Evolutionary conservation across 2,797 vertebrate genomes (phyloP).

Genomic region (Chromis chromis): DNA sequence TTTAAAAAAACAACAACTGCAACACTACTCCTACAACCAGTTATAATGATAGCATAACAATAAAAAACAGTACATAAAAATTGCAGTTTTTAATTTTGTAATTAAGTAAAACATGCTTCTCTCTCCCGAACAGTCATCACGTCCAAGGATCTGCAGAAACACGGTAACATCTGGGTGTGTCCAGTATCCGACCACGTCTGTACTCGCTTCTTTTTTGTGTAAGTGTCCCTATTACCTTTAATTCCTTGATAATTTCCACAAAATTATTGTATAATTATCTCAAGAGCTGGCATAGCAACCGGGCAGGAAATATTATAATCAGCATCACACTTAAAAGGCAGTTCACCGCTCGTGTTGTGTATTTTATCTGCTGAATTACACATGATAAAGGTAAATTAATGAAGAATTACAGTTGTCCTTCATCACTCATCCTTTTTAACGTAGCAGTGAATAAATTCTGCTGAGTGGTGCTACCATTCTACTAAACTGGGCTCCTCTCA

Average conservation of each 20-base stretch:
- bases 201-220: conserved; percentile 99
- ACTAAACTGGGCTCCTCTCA: conserved; percentile 10
- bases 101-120: not conserved
- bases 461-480: not conserved
- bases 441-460: conserved; percentile 3
- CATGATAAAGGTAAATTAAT: conserved; percentile 11
- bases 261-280: not conserved
- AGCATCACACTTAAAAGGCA: conserved; percentile 5
- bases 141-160: conserved; percentile 99
- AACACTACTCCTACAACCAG: not conserved
- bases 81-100: not conserved
- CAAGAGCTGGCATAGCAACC: not conserved
- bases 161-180: conserved; percentile 99
- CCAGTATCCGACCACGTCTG: conserved; percentile 98
- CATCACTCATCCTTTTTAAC: conserved; percentile 14
- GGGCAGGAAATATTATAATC: not conserved
- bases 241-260: not conserved
- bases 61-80: not conserved
- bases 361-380: conserved; percentile 21
- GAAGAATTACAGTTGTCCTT: conserved; percentile 10
- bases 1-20: not conserved
- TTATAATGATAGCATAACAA: not conserved
- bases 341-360: not conserved
- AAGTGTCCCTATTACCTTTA: conserved; percentile 78
- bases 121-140: conserved; percentile 91